A percentile compares a stretch with the other conserved stretches of the same genome.
Evolutionary conservation across 2,888 invertebrate species (phyloP).

Genomic region (Ethmia dodecea): DNA sequence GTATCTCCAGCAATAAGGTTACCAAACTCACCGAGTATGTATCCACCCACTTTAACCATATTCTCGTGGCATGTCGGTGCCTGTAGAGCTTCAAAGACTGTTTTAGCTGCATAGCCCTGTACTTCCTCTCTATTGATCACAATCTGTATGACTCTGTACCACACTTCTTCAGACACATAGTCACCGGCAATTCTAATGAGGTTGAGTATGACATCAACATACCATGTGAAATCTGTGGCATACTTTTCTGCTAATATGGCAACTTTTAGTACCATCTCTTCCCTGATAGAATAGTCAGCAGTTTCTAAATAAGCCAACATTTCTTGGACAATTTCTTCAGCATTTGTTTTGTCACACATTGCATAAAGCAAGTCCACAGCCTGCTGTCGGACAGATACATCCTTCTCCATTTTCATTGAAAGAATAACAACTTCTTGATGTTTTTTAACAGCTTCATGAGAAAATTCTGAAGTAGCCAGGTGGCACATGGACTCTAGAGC

Average conservation of each 20-base stretch:
- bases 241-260: constrained; percentile 99
- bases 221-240: constrained; percentile 99
- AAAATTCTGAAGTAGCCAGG: constrained; percentile 98
- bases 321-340: constrained; percentile 99
- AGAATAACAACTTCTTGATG: constrained; percentile 99
- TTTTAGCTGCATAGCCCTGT: constrained; percentile 99
- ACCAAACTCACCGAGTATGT: constrained; percentile 99
- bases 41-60: constrained; percentile 99
- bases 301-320: constrained; percentile 99
- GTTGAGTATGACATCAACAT: constrained; percentile 97
- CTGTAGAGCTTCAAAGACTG: constrained; percentile 98
- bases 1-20: constrained; percentile 99
- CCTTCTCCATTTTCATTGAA: constrained; percentile 99
- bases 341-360: constrained; percentile 99
- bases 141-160: constrained; percentile 99
- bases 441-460: constrained; percentile 99
- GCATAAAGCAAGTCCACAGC: constrained; percentile 99
- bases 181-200: constrained; percentile 99
- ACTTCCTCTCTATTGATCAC: constrained; percentile 99
- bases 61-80: constrained; percentile 99
- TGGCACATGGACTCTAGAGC: constrained; percentile 99
- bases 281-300: constrained; percentile 99
- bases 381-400: constrained; percentile 98
- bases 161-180: constrained; percentile 99
- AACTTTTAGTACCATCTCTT: constrained; percentile 99